Evolutionary conservation across 2,113 vertebrate genomes (phyloP).

Genomic region (Potamarius usumacintae): DNA sequence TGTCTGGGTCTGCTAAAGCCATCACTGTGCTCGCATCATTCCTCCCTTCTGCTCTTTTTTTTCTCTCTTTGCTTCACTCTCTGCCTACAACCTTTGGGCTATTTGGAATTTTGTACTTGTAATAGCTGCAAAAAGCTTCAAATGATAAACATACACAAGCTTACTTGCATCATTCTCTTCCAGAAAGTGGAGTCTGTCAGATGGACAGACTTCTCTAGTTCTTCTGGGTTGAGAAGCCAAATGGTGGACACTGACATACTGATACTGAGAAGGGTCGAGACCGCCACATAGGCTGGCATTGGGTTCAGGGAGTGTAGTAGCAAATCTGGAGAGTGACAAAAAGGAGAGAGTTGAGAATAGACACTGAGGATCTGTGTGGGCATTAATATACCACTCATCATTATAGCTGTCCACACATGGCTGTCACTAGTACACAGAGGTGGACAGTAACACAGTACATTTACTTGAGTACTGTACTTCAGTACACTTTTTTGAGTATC

Average conservation of each 20-base stretch:
- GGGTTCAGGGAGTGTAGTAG: background rate
- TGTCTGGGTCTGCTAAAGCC: slow-evolving; percentile 66
- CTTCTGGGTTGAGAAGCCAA: background rate
- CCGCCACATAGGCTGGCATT: background rate
- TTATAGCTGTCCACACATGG: background rate
- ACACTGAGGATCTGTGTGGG: background rate
- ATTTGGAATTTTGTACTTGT: background rate
- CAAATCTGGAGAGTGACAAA: background rate
- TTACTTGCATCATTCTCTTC: background rate
- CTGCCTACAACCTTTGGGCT: background rate
- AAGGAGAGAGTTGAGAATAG: background rate
- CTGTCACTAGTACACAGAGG: background rate
- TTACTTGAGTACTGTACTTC: no score
- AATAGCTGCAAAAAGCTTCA: background rate
- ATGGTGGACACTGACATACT: background rate
- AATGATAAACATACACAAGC: background rate
- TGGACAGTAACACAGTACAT: no score
- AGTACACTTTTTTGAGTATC: no score
- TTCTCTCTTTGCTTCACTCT: background rate
- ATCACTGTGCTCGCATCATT: slow-evolving; percentile 56
- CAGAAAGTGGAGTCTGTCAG: background rate
- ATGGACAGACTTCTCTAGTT: background rate
- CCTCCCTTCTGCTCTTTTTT: slow-evolving; percentile 4
- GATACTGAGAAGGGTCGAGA: no score
- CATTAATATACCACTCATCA: background rate